phyloP scores from a whole-genome alignment of 2,797 vertebrate species.

The Carduelis carduelis region DNA sequence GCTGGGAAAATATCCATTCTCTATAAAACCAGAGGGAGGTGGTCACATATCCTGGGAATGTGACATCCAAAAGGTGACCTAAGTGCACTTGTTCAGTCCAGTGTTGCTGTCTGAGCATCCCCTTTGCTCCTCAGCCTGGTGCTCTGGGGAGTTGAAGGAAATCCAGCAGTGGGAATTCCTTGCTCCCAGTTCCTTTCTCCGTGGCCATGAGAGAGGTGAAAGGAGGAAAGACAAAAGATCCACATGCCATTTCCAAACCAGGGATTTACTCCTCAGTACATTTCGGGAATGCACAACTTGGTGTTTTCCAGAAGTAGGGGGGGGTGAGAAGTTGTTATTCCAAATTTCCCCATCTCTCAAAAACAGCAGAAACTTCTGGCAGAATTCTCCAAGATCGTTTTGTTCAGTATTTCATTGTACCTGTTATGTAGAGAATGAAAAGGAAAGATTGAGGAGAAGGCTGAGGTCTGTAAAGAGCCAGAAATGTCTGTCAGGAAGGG shows the following conservation, averaged over 20 bases:
- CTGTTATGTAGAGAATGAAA: background rate
- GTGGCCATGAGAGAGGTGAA: background rate
- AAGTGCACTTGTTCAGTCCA: background rate
- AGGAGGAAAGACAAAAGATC: background rate
- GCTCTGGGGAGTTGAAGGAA: background rate
- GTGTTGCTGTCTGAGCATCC: background rate
- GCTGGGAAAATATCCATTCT: background rate
- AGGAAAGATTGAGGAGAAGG: background rate
- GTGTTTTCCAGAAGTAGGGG: background rate
- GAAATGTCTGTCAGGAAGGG: background rate
- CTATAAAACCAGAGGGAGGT: background rate
- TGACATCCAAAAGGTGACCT: background rate
- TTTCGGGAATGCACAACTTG: rapidly evolving
- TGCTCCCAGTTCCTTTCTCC: background rate
- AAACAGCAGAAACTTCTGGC: background rate
- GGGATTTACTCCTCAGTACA: background rate
- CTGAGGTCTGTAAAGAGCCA: background rate
- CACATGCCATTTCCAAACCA: background rate
- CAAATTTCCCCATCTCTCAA: background rate
- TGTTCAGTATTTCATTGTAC: background rate
- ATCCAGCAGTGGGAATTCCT: background rate
- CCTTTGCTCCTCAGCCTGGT: background rate
- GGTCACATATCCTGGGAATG: background rate
- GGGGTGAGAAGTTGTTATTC: background rate
- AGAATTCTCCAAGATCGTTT: background rate